phyloP scores from a whole-genome alignment of 2,888 invertebrate species.

The Polydrusus cervinus region DNA sequence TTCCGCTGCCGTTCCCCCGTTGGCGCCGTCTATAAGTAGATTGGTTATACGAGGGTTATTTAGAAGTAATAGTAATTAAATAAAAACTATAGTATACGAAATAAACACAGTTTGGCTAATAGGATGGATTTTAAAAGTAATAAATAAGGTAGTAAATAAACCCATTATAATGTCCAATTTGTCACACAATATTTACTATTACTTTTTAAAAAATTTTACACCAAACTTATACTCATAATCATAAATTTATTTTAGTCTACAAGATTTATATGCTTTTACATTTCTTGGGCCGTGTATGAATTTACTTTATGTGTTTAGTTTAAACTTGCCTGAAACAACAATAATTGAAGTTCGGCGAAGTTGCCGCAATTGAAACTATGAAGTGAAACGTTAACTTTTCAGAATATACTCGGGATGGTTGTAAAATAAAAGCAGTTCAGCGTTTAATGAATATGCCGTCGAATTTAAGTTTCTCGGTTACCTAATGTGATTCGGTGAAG shows the following conservation, averaged over 20 bases:
- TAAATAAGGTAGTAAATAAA: too few species aligned
- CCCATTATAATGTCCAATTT: too few species aligned
- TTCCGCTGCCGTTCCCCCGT: too few species aligned
- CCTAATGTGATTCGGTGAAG: slow-evolving; percentile 14
- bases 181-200: too few species aligned
- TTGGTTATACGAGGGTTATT: too few species aligned
- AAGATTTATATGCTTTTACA: slow-evolving; percentile 51
- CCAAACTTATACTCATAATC: not conserved
- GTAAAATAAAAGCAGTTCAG: slow-evolving; percentile 56
- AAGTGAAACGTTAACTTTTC: slow-evolving; percentile 63
- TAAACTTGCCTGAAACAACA: slow-evolving; percentile 62
- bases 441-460: slow-evolving; percentile 52
- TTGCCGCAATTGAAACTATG: slow-evolving; percentile 62
- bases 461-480: slow-evolving; percentile 10
- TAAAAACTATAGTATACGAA: too few species aligned
- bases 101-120: too few species aligned
- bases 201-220: not conserved
- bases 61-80: too few species aligned
- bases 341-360: slow-evolving; percentile 62
- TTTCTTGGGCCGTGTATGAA: slow-evolving; percentile 58
- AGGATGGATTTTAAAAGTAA: too few species aligned
- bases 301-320: slow-evolving; percentile 60
- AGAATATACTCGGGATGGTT: slow-evolving; percentile 58
- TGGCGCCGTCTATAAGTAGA: too few species aligned
- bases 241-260: slow-evolving; percentile 41